These are phyloP conservation scores for Ranitomeya variabilis DNA, from an alignment of 2,113 vertebrate genomes.

Conservation along the genomic window DNA sequence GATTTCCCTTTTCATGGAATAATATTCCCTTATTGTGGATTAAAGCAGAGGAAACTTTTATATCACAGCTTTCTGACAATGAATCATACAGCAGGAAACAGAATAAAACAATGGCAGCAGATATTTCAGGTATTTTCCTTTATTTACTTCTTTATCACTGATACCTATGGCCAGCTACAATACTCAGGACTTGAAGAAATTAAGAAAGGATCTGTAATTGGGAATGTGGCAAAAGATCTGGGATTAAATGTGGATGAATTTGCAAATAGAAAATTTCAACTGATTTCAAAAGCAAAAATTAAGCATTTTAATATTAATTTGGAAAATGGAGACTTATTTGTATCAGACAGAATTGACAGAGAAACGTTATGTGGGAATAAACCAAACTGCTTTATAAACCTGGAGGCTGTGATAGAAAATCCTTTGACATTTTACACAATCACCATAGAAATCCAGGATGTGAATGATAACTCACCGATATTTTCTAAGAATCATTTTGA, in stretches of 20 bases:
- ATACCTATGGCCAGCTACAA: constrained; percentile 71
- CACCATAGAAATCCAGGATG: constrained; percentile 13
- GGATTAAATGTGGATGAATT: constrained; percentile 66
- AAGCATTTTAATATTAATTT: not conserved
- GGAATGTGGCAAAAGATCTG: constrained; percentile 75
- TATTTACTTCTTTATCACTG: constrained; percentile 56
- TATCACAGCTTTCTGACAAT: constrained; percentile 62
- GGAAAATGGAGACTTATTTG: not conserved
- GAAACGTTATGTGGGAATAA: not conserved
- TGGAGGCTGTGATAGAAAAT: constrained; percentile 1
- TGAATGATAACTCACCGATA: constrained; percentile 8
- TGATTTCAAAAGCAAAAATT: constrained; percentile 65
- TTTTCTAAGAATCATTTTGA: not conserved
- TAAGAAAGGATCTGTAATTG: constrained; percentile 72
- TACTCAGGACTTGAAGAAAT: constrained; percentile 77
- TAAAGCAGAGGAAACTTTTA: not conserved
- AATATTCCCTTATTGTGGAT: not conserved
- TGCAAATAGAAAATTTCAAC: constrained; percentile 66
- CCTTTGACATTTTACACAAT: constrained; percentile 1
- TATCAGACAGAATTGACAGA: constrained; percentile 9
- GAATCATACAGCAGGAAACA: constrained; percentile 84
- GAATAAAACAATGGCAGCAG: constrained; percentile 41
- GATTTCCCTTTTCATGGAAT: not conserved
- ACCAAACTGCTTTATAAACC: constrained; percentile 1
- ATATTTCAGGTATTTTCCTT: constrained; percentile 62